Conservation (phyloP, 2,113 vertebrate genomes). For the Pungitius pungitius region DNA sequence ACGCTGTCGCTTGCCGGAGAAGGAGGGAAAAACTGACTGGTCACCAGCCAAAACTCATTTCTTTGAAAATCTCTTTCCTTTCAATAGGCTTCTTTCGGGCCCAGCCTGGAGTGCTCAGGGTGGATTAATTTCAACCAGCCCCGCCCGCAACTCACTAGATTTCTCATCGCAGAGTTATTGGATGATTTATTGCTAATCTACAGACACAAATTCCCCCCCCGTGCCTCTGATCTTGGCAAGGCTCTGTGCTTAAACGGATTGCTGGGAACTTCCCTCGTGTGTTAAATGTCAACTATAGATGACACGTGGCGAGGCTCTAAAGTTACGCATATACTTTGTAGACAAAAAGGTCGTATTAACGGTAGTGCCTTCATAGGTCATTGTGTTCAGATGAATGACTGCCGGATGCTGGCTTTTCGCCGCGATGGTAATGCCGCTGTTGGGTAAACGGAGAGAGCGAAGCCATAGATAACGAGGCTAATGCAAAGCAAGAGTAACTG, state of each 20-base stretch:
- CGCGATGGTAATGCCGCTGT: slow-evolving; percentile 56
- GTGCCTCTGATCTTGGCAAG: slow-evolving; percentile 72
- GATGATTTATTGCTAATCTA: slow-evolving; percentile 81
- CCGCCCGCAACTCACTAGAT: slow-evolving; percentile 53
- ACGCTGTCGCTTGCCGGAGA: slow-evolving; percentile 67
- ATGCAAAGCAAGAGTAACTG: slow-evolving; percentile 50
- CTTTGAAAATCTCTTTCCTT: slow-evolving; percentile 65
- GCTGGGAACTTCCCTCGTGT: slow-evolving; percentile 53
- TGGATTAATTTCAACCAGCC: slow-evolving; percentile 73
- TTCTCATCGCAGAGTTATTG: slow-evolving; percentile 73
- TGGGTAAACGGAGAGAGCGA: slow-evolving; percentile 66
- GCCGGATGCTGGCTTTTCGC: slow-evolving; percentile 64
- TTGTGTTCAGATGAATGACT: slow-evolving; percentile 44
- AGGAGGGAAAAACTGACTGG: slow-evolving; percentile 53
- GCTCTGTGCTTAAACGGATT: slow-evolving; percentile 72
- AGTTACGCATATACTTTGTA: slow-evolving; percentile 40
- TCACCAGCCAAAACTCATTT: slow-evolving; percentile 72
- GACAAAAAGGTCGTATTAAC: slow-evolving; percentile 28
- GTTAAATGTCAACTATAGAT: slow-evolving; percentile 56
- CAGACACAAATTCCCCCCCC: slow-evolving; percentile 72
- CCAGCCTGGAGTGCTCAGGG: slow-evolving; percentile 58
- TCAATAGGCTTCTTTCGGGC: slow-evolving; percentile 69
- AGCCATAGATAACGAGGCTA: slow-evolving; percentile 50
- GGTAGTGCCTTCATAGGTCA: slow-evolving; percentile 54
- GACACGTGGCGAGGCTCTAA: slow-evolving; percentile 44